Conservation (phyloP, 2,797 vertebrate genomes). For the Neosalanx taihuensis region DNA sequence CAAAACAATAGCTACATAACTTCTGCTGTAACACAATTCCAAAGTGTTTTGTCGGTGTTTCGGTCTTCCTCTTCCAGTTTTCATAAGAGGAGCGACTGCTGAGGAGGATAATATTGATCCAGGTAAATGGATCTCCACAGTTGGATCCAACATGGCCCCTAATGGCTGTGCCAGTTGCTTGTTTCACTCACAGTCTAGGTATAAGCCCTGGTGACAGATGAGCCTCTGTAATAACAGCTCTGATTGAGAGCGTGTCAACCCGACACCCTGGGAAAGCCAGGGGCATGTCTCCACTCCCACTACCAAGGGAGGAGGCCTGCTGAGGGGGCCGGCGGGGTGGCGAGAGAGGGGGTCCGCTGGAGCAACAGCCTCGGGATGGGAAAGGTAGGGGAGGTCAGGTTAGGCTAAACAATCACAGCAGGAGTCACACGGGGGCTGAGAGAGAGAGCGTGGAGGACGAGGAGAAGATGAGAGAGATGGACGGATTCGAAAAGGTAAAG, state of each 20-base stretch:
- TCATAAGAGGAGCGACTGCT: constrained; percentile 35
- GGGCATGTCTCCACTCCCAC: constrained; percentile 22
- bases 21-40: constrained; percentile 13
- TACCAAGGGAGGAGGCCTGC: constrained; percentile 53
- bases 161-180: constrained; percentile 46
- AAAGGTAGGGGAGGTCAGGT: not conserved
- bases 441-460: not conserved
- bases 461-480: not conserved
- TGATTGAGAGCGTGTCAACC: constrained; percentile 54
- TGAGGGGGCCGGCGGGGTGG: constrained; percentile 38
- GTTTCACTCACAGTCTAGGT: constrained; percentile 53
- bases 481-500: not conserved
- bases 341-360: not conserved
- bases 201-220: constrained; percentile 59
- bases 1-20: constrained; percentile 22
- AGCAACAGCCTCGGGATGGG: not conserved
- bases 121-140: constrained; percentile 57
- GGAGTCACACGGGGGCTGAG: not conserved
- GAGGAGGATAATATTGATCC: constrained; percentile 64
- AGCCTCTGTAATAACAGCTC: constrained; percentile 61
- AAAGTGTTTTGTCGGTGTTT: constrained; percentile 16
- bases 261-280: constrained; percentile 69
- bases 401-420: not conserved
- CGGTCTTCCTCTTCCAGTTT: constrained; percentile 24
- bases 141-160: constrained; percentile 45